A percentile compares a stretch with the other conserved stretches of the same genome.
Conservation (phyloP, 1,140 invertebrate species). For the Pachypeltis micranthus region DNA sequence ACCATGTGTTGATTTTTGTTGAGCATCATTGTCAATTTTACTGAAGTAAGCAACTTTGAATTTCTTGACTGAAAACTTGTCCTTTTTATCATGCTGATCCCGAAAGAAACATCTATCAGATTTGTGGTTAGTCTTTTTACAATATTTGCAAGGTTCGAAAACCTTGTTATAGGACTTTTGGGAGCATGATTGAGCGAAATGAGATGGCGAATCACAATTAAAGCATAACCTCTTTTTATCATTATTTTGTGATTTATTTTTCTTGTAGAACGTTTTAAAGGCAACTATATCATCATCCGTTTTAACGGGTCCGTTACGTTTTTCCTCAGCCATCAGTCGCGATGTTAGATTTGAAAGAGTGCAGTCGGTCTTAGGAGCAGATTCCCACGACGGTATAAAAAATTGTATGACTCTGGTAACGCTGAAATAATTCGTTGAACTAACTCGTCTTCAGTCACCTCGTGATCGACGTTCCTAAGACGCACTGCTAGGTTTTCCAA, state of each 20-base stretch:
- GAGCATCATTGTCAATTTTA: neutral
- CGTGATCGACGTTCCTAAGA: neutral
- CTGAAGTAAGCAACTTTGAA: neutral
- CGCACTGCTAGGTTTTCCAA: neutral
- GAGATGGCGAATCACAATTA: neutral
- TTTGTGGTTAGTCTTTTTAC: constrained; percentile 14
- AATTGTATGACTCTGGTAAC: neutral
- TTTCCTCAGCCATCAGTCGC: neutral
- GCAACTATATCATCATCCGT: neutral
- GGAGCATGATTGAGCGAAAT: neutral
- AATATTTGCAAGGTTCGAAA: constrained; percentile 4
- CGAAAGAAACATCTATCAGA: constrained; percentile 11
- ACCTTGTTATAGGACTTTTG: neutral
- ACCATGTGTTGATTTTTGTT: neutral
- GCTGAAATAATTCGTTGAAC: neutral
- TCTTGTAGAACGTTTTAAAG: neutral
- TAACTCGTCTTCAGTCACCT: neutral
- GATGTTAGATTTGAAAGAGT: neutral
- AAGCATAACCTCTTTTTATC: neutral
- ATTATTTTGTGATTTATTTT: neutral
- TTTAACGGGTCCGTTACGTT: neutral
- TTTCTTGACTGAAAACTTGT: neutral
- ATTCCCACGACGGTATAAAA: neutral
- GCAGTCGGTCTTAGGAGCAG: neutral
- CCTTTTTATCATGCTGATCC: neutral